phyloP scores from a whole-genome alignment of 2,113 vertebrate genomes.

The Phaetusa simplex region DNA sequence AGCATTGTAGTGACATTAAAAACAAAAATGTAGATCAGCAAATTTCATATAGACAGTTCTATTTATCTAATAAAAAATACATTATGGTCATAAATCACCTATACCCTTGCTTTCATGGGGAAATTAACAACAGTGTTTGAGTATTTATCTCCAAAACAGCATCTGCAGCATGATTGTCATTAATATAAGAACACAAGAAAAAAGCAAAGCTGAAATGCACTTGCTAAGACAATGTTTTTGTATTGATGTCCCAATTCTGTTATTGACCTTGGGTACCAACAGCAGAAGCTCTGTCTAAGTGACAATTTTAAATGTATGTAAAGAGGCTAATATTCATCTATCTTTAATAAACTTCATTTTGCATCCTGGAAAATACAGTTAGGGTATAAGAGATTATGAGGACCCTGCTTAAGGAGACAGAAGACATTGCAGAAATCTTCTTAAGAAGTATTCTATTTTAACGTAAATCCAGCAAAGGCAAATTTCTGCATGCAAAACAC shows the following conservation, averaged over 20 bases:
- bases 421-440: not conserved
- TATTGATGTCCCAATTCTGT: not conserved
- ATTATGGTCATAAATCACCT: conserved; percentile 45
- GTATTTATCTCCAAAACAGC: conserved; percentile 37
- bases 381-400: not conserved
- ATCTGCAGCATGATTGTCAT: conserved; percentile 37
- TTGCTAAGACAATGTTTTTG: not conserved
- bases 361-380: not conserved
- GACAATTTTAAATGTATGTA: not conserved
- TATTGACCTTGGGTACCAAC: not conserved
- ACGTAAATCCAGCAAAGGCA: not conserved
- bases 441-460: not conserved
- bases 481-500: not conserved
- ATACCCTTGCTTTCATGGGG: conserved; percentile 27
- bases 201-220: conserved; percentile 23
- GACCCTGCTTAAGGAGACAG: not conserved
- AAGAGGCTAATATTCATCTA: not conserved
- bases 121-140: conserved; percentile 26
- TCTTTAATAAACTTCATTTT: not conserved
- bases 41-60: conserved; percentile 43
- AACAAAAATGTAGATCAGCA: conserved; percentile 26
- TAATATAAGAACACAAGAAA: conserved; percentile 23
- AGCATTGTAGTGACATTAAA: conserved; percentile 39
- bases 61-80: conserved; percentile 64
- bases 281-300: not conserved